phyloP scores from a whole-genome alignment of 2,797 vertebrate species.

The Caiman crocodilus region DNA sequence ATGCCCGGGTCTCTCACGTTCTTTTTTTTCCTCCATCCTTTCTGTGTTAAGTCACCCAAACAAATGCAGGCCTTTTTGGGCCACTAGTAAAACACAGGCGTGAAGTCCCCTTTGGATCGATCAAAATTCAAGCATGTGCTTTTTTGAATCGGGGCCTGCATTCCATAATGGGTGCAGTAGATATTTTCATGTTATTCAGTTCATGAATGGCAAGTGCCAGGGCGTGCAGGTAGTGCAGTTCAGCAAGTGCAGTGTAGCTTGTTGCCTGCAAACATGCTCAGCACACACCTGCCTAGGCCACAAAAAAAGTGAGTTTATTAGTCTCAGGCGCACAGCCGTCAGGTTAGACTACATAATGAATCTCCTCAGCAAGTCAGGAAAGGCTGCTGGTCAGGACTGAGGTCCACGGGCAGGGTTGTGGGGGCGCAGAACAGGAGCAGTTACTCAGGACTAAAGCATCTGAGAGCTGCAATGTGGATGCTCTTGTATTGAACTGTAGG shows the following conservation, averaged over 20 bases:
- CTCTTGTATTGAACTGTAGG: not conserved
- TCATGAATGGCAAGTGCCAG: rapidly evolving
- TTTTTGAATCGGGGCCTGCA: rapidly evolving
- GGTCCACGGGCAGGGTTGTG: too few species aligned
- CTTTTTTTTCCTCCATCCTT: not conserved
- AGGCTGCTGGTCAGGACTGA: not conserved
- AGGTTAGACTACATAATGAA: not conserved
- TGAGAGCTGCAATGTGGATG: too few species aligned
- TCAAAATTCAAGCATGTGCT: not conserved
- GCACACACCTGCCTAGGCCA: rapidly evolving
- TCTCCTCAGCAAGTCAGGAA: not conserved
- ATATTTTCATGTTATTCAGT: not conserved
- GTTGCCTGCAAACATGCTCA: not conserved
- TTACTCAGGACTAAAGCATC: not conserved
- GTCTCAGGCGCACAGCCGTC: not conserved
- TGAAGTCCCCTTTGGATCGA: not conserved
- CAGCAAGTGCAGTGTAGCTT: not conserved
- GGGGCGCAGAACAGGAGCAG: not conserved
- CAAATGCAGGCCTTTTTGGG: rapidly evolving
- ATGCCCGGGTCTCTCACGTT: not conserved
- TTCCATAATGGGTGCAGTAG: not conserved
- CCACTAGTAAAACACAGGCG: rapidly evolving
- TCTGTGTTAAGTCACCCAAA: not conserved
- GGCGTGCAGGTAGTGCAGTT: not conserved
- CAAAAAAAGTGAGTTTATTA: not conserved